Percentiles rank a stretch among this genome's conserved stretches.
Evolutionary conservation across 2,888 invertebrate genomes (phyloP).

Genomic region (Drosophila anomelani): DNA sequence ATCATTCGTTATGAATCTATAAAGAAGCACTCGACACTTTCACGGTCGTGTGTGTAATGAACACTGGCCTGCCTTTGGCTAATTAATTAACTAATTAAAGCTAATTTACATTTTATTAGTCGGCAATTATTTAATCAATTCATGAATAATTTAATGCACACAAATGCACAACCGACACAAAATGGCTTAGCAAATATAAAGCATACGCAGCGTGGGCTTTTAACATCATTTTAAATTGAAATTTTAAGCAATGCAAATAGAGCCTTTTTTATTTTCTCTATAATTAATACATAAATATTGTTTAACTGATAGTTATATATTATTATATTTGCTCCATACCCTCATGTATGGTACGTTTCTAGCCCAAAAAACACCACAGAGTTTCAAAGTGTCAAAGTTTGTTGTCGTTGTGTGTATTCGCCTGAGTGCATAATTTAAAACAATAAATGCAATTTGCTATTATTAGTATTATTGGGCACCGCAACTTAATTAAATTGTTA

Average conservation of each 20-base stretch:
- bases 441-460: constrained; percentile 65
- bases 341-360: neutral
- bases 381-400: constrained; percentile 45
- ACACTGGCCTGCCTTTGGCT: constrained; percentile 34
- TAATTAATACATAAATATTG: constrained; percentile 44
- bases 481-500: constrained; percentile 79
- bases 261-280: neutral
- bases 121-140: constrained; percentile 63
- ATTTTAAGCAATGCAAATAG: constrained; percentile 31
- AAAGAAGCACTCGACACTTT: constrained; percentile 22
- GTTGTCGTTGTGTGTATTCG: neutral
- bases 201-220: constrained; percentile 31
- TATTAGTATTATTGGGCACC: constrained; percentile 56
- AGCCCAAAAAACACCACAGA: constrained; percentile 26
- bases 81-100: constrained; percentile 68
- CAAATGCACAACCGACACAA: constrained; percentile 15
- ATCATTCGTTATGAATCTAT: constrained; percentile 37
- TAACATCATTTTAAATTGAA: constrained; percentile 25
- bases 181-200: constrained; percentile 44
- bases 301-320: constrained; percentile 22
- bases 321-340: constrained; percentile 20
- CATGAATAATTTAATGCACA: constrained; percentile 53
- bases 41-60: constrained; percentile 38
- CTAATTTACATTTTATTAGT: constrained; percentile 67
- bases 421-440: constrained; percentile 61